These are phyloP conservation scores for Pterostichus madidus DNA, from an alignment of 2,888 invertebrate species.

Conservation along the genomic window DNA sequence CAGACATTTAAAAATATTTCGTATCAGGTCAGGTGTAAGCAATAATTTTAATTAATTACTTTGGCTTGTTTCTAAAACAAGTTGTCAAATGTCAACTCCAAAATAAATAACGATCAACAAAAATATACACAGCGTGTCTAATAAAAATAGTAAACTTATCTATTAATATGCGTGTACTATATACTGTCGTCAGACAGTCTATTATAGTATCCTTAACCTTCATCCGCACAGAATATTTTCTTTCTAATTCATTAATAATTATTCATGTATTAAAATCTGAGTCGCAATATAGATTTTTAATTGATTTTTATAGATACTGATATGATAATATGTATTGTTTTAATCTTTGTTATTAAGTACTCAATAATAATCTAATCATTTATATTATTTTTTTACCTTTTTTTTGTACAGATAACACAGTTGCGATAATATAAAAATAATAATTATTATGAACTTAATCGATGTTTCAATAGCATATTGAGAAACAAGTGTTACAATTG, in stretches of 20 bases:
- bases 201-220: constrained; percentile 29
- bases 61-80: constrained; percentile 13
- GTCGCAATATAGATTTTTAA: not conserved
- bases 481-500: too few relatives aligned
- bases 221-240: constrained; percentile 8
- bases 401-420: constrained; percentile 33
- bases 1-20: not conserved
- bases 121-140: constrained; percentile 11
- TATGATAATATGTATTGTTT: not conserved
- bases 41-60: constrained; percentile 7
- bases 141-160: constrained; percentile 32
- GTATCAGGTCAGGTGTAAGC: not conserved
- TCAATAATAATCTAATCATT: not conserved
- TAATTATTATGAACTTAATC: too few relatives aligned
- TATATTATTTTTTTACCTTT: not conserved
- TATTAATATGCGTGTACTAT: constrained; percentile 10
- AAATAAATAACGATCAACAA: constrained; percentile 9
- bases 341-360: not conserved
- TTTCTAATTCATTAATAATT: not conserved
- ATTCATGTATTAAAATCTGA: not conserved
- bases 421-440: constrained; percentile 7
- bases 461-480: too few relatives aligned
- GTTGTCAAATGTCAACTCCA: not conserved
- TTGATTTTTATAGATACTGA: not conserved
- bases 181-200: not conserved